Evolutionary conservation across 35 echinoderm and acorn worm genomes (phyloP), one percentile per base, ranked within the genome.

Genomic region (Apostichopus californicus): DNA sequence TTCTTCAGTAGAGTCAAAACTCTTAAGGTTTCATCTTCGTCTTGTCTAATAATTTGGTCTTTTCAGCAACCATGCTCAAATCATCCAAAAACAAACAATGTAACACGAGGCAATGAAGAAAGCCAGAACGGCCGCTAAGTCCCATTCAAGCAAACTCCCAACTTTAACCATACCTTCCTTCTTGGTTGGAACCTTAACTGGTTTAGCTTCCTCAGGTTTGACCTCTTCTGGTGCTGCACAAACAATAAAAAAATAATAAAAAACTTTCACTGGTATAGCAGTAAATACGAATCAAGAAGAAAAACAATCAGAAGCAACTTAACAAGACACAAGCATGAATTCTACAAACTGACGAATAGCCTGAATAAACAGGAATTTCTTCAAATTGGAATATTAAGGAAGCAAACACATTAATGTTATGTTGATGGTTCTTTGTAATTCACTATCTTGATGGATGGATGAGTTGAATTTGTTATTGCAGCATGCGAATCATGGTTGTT

Each of bases 111-210:
- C 93, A 58, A 96, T 79, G 89, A 98, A 95, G 56, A 96, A 60
- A 46, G 89, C 95, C 34, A 96, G 55, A 87, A 98, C 72, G n/a
- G 86, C 93, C 14, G 89, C 93, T 77, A 96, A 64, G 86, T 96
- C 95, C 97, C 97, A 96, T 61, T 96, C 97, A 89, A 98, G 81
- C 13, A 94, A 28, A 84, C 78, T 71, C 15, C 92, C 93, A 28
- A 98, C 20, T 28, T 60, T 85, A 20, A 75, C 78, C 96, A 96
- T 98, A 98, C 97, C 97, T 98, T 98, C 96, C 71, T 75, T 77
- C 88, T 79, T 86, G 20, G 84, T 73, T 1, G 91, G 79, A 53
- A 55, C 79, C 24, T 77, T 79, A 57, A 88, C 87, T 68, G 86
- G 78, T 63, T 90, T 90, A 13, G 15, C 54, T 17, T 77, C 73